phyloP scores from a whole-genome alignment of 2,888 invertebrate species.

The Torymus auratus region DNA sequence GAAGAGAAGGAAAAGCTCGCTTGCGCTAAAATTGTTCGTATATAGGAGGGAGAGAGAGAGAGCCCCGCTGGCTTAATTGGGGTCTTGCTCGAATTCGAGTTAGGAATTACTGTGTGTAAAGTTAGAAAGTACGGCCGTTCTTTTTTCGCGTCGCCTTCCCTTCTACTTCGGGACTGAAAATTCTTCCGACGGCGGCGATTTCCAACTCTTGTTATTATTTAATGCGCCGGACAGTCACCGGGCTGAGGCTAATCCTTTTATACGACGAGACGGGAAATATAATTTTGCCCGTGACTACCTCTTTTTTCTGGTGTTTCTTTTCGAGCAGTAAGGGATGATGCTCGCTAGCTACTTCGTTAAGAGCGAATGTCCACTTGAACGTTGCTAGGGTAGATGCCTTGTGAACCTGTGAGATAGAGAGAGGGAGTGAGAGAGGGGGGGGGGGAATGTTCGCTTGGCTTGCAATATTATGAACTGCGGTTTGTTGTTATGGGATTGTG shows the following conservation, averaged over 20 bases:
- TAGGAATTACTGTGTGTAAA: slow-evolving; percentile 49
- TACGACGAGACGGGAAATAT: not conserved
- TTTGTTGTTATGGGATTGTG: not conserved
- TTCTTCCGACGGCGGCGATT: not conserved
- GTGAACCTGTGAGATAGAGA: no score
- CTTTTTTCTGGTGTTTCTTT: no score
- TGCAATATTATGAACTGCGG: no score
- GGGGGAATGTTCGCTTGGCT: no score
- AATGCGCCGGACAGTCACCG: not conserved
- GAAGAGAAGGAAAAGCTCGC: slow-evolving; percentile 48
- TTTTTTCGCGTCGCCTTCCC: not conserved
- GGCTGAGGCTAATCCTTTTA: not conserved
- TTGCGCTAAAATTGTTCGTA: slow-evolving; percentile 50
- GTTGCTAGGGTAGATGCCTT: no score
- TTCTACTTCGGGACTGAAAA: no score
- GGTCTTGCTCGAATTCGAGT: slow-evolving; percentile 44
- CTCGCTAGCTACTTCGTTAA: no score
- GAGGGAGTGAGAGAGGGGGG: no score
- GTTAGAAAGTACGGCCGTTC: slow-evolving; percentile 40
- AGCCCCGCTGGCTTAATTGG: slow-evolving; percentile 53
- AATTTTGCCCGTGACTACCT: no score
- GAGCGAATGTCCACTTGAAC: no score
- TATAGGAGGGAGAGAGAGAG: slow-evolving; percentile 10
- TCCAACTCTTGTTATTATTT: slow-evolving; percentile 31
- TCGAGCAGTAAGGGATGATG: not conserved